Conservation (phyloP, 2,113 vertebrate genomes). For the Otocyon megalotis region DNA sequence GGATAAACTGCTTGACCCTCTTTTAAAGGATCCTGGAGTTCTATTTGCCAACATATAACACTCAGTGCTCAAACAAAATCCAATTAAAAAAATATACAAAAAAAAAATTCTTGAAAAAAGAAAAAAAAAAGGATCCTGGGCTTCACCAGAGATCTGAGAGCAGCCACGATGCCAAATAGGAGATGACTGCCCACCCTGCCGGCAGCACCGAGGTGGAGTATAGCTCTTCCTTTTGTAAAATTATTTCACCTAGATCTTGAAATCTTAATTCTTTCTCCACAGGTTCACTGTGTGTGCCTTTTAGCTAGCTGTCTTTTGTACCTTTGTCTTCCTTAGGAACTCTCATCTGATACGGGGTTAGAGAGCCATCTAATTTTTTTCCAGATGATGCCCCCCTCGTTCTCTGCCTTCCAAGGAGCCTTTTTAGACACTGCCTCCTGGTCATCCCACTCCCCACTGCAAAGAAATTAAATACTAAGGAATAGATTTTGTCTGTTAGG, state of each 20-base stretch:
- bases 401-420: background rate
- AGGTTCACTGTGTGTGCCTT: background rate
- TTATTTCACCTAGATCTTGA: background rate
- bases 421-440: background rate
- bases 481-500: background rate
- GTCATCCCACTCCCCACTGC: background rate
- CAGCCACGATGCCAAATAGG: background rate
- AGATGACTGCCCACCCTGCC: background rate
- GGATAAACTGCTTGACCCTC: background rate
- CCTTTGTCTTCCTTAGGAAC: background rate
- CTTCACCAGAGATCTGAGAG: background rate
- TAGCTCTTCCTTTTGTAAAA: background rate
- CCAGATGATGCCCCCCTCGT: background rate
- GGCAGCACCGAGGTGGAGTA: background rate
- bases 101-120: too few relatives aligned
- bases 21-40: background rate
- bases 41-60: too few relatives aligned
- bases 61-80: too few relatives aligned
- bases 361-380: background rate
- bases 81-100: too few relatives aligned
- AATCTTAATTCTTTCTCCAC: background rate
- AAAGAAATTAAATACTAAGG: background rate
- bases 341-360: background rate
- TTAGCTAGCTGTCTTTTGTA: background rate
- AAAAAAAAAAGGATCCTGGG: background rate